A percentile compares a stretch with the other conserved stretches of the same genome.
phyloP scores from a whole-genome alignment of 1,140 invertebrate genomes.

The Lerema accius region DNA sequence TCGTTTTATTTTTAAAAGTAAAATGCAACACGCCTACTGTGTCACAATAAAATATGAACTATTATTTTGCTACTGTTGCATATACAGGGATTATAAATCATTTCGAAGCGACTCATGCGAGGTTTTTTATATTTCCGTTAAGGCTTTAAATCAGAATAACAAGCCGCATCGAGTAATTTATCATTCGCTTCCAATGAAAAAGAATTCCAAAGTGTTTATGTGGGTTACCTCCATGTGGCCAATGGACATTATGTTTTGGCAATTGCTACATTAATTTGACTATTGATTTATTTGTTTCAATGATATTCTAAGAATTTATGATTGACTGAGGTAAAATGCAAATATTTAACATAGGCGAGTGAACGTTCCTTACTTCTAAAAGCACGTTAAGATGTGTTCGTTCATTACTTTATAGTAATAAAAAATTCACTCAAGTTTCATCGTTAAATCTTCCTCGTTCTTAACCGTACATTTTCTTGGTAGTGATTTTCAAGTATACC shows the following conservation, averaged over 20 bases:
- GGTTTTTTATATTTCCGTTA: slow-evolving; percentile 32
- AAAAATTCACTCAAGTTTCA: too few relatives aligned
- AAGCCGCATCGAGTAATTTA: slow-evolving; percentile 24
- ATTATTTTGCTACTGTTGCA: slow-evolving; percentile 26
- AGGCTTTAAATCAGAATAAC: slow-evolving; percentile 26
- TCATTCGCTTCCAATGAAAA: slow-evolving; percentile 21
- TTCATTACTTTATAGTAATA: too few relatives aligned
- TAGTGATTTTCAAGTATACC: too few relatives aligned
- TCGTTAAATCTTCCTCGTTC: too few relatives aligned
- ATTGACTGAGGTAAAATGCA: too few relatives aligned
- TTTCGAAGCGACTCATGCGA: slow-evolving; percentile 25
- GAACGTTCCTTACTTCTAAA: too few relatives aligned
- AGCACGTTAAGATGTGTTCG: too few relatives aligned
- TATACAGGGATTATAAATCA: slow-evolving; percentile 29
- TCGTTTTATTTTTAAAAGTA: slow-evolving; percentile 12
- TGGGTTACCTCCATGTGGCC: neutral
- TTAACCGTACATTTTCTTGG: too few relatives aligned
- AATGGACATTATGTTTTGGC: neutral
- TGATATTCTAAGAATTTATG: too few relatives aligned
- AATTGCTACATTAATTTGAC: neutral
- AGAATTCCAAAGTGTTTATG: neutral
- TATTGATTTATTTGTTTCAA: too few relatives aligned
- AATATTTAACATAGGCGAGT: too few relatives aligned
- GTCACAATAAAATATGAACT: slow-evolving; percentile 26
- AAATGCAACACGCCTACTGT: slow-evolving; percentile 2